These are phyloP conservation scores for Cepaea hortensis DNA, from an alignment of 2,888 invertebrate genomes.

Conservation along the genomic window DNA sequence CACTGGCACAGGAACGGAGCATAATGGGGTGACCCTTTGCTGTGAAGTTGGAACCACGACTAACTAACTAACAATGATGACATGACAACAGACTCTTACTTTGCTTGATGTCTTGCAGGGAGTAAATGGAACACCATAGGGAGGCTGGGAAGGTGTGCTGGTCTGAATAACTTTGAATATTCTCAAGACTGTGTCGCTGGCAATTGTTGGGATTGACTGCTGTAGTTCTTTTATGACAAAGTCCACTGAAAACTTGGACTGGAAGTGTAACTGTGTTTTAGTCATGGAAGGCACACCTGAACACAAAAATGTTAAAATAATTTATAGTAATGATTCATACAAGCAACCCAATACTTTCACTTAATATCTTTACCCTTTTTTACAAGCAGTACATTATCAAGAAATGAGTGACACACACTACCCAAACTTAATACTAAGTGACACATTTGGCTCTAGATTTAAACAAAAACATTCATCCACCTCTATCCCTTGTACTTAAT, in stretches of 20 bases:
- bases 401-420: too few relatives aligned
- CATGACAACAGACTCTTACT: slow-evolving; percentile 51
- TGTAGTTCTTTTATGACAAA: slow-evolving; percentile 78
- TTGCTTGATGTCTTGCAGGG: slow-evolving; percentile 60
- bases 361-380: background rate
- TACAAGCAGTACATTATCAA: background rate
- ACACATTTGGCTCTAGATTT: too few relatives aligned
- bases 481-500: too few relatives aligned
- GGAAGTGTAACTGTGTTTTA: slow-evolving; percentile 75
- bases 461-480: too few relatives aligned
- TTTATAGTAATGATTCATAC: background rate
- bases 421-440: too few relatives aligned
- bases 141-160: slow-evolving; percentile 30
- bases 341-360: background rate
- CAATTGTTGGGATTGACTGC: slow-evolving; percentile 75
- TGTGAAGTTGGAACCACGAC: too few relatives aligned
- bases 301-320: background rate
- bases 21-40: too few relatives aligned
- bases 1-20: too few relatives aligned
- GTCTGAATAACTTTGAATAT: slow-evolving; percentile 66
- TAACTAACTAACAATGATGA: too few relatives aligned
- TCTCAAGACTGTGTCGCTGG: slow-evolving; percentile 65
- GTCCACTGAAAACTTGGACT: slow-evolving; percentile 76
- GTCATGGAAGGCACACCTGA: slow-evolving; percentile 80
- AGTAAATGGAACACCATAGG: slow-evolving; percentile 60